Evolutionary conservation across 2,888 invertebrate genomes (phyloP), one percentile per base, ranked within the genome.

Genomic region (Phalera bucephala): DNA sequence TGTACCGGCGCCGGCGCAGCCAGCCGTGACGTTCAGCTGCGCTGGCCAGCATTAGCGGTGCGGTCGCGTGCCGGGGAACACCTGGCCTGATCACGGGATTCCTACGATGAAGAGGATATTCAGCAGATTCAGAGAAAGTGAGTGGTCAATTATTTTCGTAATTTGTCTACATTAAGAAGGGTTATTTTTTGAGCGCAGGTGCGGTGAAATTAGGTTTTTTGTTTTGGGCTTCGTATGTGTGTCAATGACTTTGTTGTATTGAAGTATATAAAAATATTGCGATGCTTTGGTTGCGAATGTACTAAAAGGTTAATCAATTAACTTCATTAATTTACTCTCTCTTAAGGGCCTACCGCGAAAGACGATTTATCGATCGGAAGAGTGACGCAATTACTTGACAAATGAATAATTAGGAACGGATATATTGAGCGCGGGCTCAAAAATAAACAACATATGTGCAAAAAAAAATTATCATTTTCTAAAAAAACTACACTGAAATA

Each of bases 81-180:
- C 72, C 71, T 71, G 73, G 47, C 48, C 37, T 23, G 29, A 19
- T 17, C 25, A 27, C 26, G n/a, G 12, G 8, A 5, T 6, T 21
- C 13, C 12, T 25, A 49, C 36, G 37, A 88, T 88, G 88, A 87
- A 83, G 77, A 80, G 68, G 56, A 69, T 85, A 52, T 66, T 86
- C 52, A 72, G 63, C 40, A 82, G 58, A 54, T 59, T 86, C 29
- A 77, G 64, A 65, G 67, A 80, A 43, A 84, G 88, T 88, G 51
- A 87, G 86, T 86, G 30, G 6, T 31, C 34, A 45, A 40, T 34
- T 6, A 1, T 21, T 26, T 36, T 31, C 19, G 10, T 29, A 23
- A 20, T 34, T 9, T 7, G 4, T 21, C 21, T 8, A 5, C 2
- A 7, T 2, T 7, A n/a, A 2, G 30, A 9, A 19, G 12, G 13